These are phyloP conservation scores for Cyaniris semiargus DNA, from an alignment of 2,888 invertebrate species.

Conservation along the genomic window DNA sequence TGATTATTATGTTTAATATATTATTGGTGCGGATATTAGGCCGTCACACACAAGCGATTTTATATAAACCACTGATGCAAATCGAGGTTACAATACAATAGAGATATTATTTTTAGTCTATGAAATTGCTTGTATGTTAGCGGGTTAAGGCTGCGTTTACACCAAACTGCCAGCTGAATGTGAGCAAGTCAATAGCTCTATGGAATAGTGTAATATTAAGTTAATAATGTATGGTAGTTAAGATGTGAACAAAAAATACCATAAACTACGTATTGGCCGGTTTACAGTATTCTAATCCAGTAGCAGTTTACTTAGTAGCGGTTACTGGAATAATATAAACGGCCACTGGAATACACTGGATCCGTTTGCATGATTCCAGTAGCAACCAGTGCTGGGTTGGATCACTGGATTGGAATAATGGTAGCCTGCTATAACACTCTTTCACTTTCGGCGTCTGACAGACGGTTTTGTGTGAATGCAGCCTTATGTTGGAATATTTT, in stretches of 20 bases:
- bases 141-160: neutral
- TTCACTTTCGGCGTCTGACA: too few relatives aligned
- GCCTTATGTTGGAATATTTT: too few relatives aligned
- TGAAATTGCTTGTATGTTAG: neutral
- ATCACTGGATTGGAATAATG: too few relatives aligned
- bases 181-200: neutral
- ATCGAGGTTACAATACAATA: neutral
- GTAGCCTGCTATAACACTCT: too few relatives aligned
- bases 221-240: neutral
- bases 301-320: too few relatives aligned
- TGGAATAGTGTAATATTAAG: neutral
- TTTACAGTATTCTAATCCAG: too few relatives aligned
- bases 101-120: neutral
- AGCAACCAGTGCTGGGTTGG: too few relatives aligned
- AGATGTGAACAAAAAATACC: neutral
- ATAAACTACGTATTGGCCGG: neutral
- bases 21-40: conserved; percentile 11
- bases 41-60: neutral
- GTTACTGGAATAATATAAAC: too few relatives aligned
- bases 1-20: neutral
- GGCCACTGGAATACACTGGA: too few relatives aligned
- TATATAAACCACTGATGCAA: neutral
- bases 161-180: neutral
- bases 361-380: too few relatives aligned
- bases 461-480: neutral